Base-by-base conservation (phyloP, 1,140 invertebrate species). In the Ceratitis capitata region DNA sequence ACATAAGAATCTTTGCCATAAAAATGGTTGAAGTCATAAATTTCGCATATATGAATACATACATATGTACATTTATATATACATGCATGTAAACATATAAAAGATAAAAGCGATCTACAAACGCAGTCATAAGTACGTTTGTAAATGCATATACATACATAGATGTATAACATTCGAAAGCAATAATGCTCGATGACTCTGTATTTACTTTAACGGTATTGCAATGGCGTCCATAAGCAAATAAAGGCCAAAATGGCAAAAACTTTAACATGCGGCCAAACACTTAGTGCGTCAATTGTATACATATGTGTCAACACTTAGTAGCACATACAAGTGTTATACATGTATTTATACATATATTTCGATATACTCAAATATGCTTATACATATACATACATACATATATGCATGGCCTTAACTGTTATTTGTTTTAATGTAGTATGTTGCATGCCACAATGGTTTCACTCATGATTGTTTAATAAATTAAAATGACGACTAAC, bases 401-500 rank as follows among this genome's bases (percentile, higher is more conserved):
- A 32, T 78, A 23, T 16, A 3, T 39, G 35, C 9, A 42, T 26
- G 19, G 39, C 39, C n/a, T 78, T 26, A 42, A 42, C n/a, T 45
- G 69, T 23, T 78, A 39, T 78, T 78, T 78, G 39, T 45, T 78
- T 78, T 45, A n/a, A n/a, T 78, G 19, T 78, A 45, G 39, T 78
- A 78, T 45, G 61, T 69, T 69, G 39, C 69, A 78, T 78, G 69
- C 69, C 39, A 78, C 69, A 78, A 35, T 78, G 69, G 69, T 78
- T 78, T 47, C 7, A 26, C 64, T 78, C 69, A 26, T 78, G 69
- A 78, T 78, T 78, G 69, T 78, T 78, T 78, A 78, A 78, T 78
- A 78, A 78, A 78, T 78, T 78, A 78, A 45, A 78, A 78, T 78
- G 69, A 78, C 69, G 69, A 78, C 69, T 45, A 78, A 78, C 69